Evolutionary conservation across 2,888 invertebrate species (phyloP).

Genomic region (Craniophora ligustri): DNA sequence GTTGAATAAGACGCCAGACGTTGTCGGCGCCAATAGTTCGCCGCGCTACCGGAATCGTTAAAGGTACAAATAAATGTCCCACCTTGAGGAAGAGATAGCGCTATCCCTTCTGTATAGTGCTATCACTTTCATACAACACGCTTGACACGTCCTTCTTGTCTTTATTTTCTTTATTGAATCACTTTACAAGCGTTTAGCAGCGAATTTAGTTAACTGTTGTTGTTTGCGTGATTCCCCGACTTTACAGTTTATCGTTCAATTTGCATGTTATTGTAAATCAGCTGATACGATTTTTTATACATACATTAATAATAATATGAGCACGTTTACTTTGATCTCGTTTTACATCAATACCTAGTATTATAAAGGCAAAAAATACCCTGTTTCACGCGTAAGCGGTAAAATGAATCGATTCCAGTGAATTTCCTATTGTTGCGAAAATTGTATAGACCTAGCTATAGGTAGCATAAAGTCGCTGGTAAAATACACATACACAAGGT

Average conservation of each 20-base stretch:
- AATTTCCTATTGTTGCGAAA: no score
- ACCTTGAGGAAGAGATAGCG: not conserved
- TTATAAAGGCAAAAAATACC: no score
- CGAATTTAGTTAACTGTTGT: slow-evolving; percentile 5
- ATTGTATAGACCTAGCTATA: no score
- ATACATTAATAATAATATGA: slow-evolving; percentile 6
- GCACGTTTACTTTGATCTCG: no score
- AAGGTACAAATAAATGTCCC: slow-evolving; percentile 20
- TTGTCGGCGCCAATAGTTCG: slow-evolving; percentile 17
- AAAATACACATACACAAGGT: no score
- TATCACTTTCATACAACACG: not conserved
- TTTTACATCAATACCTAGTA: no score
- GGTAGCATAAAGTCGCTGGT: no score
- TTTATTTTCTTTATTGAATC: slow-evolving; percentile 21
- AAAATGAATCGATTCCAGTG: no score
- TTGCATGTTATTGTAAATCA: slow-evolving; percentile 20
- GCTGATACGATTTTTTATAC: slow-evolving; percentile 3
- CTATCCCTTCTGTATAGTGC: not conserved
- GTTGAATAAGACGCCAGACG: slow-evolving; percentile 20
- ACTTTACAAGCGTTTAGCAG: slow-evolving; percentile 2
- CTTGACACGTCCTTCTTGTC: slow-evolving; percentile 28
- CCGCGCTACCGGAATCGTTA: slow-evolving; percentile 18
- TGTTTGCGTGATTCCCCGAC: slow-evolving; percentile 13
- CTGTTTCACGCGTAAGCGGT: no score
- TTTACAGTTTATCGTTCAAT: slow-evolving; percentile 11